Conservation (phyloP, 2,797 vertebrate genomes). For the Chloroceryle amazona region DNA sequence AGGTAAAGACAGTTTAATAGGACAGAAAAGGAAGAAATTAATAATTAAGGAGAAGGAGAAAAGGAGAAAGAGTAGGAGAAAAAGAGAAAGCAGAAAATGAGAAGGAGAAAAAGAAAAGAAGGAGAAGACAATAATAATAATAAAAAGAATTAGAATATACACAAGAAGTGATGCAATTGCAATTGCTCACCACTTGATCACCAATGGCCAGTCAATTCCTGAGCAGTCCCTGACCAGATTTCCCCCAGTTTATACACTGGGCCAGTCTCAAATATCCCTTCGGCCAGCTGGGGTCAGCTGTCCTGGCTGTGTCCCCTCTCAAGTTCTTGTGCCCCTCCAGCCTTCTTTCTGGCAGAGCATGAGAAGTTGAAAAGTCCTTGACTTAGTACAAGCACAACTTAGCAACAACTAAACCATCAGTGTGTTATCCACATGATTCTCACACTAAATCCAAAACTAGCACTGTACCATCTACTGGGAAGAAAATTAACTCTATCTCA, state of each 20-base stretch:
- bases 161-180: neutral
- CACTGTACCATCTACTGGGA: neutral
- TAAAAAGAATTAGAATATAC: neutral
- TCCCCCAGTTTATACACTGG: no score
- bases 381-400: neutral
- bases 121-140: neutral
- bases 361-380: neutral
- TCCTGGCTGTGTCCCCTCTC: neutral
- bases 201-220: neutral
- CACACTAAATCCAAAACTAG: neutral
- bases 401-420: neutral
- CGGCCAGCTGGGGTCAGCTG: neutral
- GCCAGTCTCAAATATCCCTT: neutral
- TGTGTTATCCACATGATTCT: neutral
- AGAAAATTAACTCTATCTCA: no score
- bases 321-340: neutral
- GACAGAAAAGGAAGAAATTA: neutral
- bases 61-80: neutral
- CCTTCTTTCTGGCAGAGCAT: neutral
- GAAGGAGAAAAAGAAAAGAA: neutral
- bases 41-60: neutral
- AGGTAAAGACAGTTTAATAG: neutral
- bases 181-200: neutral
- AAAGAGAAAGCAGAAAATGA: neutral
- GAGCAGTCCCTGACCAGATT: neutral